Percentiles rank a stretch among this genome's conserved stretches.
Evolutionary conservation across 2,888 invertebrate genomes (phyloP).

Genomic region (Subacronicta megacephala): DNA sequence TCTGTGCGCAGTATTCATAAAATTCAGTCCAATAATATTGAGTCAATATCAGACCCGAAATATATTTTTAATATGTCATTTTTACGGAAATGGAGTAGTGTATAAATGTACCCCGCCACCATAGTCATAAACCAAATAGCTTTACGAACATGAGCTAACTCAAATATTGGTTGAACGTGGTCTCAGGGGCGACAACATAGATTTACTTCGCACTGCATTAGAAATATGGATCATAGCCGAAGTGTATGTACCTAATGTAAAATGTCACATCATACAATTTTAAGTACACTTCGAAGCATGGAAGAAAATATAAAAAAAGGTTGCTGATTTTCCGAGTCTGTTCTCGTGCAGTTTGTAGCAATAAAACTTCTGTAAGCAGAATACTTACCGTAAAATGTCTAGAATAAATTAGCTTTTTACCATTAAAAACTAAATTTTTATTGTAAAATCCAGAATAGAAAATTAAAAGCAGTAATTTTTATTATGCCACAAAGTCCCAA

Average conservation of each 20-base stretch:
- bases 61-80: slow-evolving; percentile 52
- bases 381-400: slow-evolving; percentile 28
- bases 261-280: slow-evolving; percentile 30
- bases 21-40: slow-evolving; percentile 39
- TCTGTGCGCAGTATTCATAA: background rate
- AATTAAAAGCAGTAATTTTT: slow-evolving; percentile 45
- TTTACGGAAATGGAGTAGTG: slow-evolving; percentile 61
- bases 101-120: slow-evolving; percentile 58
- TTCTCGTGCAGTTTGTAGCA: slow-evolving; percentile 12
- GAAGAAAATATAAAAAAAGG: slow-evolving; percentile 25
- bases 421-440: slow-evolving; percentile 18
- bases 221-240: slow-evolving; percentile 64
- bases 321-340: slow-evolving; percentile 11
- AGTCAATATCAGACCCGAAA: too few relatives aligned
- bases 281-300: slow-evolving; percentile 24
- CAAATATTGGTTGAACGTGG: slow-evolving; percentile 85
- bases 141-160: slow-evolving; percentile 74
- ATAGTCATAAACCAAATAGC: slow-evolving; percentile 77
- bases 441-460: slow-evolving; percentile 19
- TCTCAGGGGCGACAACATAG: slow-evolving; percentile 69
- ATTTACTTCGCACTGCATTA: slow-evolving; percentile 72
- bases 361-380: slow-evolving; percentile 30
- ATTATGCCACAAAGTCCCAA: slow-evolving; percentile 54
- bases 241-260: slow-evolving; percentile 33
- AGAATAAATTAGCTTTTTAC: slow-evolving; percentile 19